Evolutionary conservation across 1,140 invertebrate species (phyloP).

Genomic region (Psix sp.): DNA sequence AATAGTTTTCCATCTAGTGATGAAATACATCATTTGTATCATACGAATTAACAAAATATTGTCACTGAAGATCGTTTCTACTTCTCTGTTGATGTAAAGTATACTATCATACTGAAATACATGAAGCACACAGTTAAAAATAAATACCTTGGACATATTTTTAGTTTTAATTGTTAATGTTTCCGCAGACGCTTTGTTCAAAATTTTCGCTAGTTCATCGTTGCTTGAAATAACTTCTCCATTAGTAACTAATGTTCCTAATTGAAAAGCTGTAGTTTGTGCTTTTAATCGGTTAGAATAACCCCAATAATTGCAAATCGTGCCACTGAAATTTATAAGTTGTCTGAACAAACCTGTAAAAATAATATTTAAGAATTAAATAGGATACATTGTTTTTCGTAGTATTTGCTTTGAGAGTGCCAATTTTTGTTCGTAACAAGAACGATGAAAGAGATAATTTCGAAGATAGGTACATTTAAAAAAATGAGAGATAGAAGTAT

Average conservation of each 20-base stretch:
- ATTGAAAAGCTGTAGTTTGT: background rate
- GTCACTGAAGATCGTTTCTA: no score
- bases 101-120: no score
- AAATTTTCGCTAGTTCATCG: constrained; percentile 5
- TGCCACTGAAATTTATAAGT: constrained; percentile 21
- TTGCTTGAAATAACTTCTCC: background rate
- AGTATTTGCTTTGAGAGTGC: no score
- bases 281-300: constrained; percentile 4
- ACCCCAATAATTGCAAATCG: constrained; percentile 25
- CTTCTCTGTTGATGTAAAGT: no score
- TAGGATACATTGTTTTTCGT: background rate
- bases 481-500: no score
- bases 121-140: background rate
- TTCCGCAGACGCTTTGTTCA: constrained; percentile 19
- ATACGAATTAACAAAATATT: no score
- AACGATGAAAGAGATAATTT: no score
- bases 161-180: constrained; percentile 1
- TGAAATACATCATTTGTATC: no score
- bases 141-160: constrained; percentile 1
- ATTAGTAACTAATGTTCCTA: constrained; percentile 12
- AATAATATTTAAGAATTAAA: background rate
- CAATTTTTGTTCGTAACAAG: no score
- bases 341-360: constrained; percentile 13
- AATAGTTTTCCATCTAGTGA: no score
- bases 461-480: no score